Conservation (phyloP, 37 sponge, comb jelly and placozoan species). For the Eunapius fragilis region DNA sequence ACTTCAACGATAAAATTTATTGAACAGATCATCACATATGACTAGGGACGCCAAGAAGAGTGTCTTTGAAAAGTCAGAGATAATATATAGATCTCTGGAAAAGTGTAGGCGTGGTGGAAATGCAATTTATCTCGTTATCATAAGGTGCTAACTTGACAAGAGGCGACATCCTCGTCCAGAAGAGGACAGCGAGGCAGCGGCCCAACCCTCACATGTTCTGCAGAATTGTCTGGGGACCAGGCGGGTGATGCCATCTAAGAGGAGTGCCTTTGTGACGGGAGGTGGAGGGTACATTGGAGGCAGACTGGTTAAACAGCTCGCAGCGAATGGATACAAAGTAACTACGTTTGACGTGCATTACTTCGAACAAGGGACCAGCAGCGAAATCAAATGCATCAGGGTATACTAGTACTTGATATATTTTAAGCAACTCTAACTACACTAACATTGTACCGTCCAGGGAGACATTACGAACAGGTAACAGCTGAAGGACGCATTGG, state of each 20-base stretch:
- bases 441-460: conserved; percentile 6
- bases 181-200: too few relatives aligned
- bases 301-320: conserved; percentile 23
- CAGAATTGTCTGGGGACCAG: too few relatives aligned
- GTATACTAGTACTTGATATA: not conserved
- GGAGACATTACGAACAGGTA: conserved; percentile 53
- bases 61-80: too few relatives aligned
- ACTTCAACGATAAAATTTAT: too few relatives aligned
- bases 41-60: too few relatives aligned
- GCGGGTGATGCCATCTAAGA: conserved; percentile 40
- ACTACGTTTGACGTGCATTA: conserved; percentile 51
- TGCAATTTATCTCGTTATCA: too few relatives aligned
- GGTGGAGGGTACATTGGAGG: conserved; percentile 79
- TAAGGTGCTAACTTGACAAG: too few relatives aligned
- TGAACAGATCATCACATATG: too few relatives aligned
- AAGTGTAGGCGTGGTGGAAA: too few relatives aligned
- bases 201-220: too few relatives aligned
- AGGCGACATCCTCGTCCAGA: too few relatives aligned
- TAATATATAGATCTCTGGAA: too few relatives aligned
- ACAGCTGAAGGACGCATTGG: conserved; percentile 14
- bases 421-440: not conserved
- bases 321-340: conserved; percentile 45
- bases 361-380: not conserved
- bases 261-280: conserved; percentile 63
- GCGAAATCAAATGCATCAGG: not conserved